A percentile compares a stretch with the other conserved stretches of the same genome.
phyloP scores from a whole-genome alignment of 2,113 vertebrate genomes.

The Stegostoma tigrinum region DNA sequence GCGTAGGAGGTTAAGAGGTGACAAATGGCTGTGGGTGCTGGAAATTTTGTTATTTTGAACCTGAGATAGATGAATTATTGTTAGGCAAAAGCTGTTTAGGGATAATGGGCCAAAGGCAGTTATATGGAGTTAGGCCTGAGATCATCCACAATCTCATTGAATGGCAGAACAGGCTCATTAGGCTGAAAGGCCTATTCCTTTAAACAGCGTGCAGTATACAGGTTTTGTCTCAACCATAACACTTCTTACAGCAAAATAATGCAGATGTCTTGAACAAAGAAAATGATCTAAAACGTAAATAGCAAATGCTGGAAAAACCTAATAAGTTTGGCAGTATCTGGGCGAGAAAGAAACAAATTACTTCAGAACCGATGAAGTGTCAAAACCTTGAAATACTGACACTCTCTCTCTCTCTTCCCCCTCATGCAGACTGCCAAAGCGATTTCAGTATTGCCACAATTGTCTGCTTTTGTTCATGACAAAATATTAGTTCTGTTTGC shows the following conservation, averaged over 20 bases:
- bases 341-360: neutral
- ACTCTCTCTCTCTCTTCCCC: neutral
- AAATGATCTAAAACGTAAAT: neutral
- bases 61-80: too few relatives aligned
- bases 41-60: neutral
- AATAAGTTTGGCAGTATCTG: neutral
- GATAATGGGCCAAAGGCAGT: too few relatives aligned
- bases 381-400: neutral
- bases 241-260: neutral
- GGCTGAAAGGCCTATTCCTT: too few relatives aligned
- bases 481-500: neutral
- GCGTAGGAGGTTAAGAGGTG: too few relatives aligned
- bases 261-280: too few relatives aligned
- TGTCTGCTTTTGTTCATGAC: neutral
- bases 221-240: neutral
- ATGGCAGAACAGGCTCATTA: too few relatives aligned
- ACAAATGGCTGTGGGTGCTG: neutral
- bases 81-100: too few relatives aligned
- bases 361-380: neutral
- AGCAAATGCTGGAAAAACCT: neutral
- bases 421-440: neutral
- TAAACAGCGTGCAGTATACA: too few relatives aligned
- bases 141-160: too few relatives aligned
- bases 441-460: neutral
- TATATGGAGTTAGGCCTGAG: too few relatives aligned